Base-by-base conservation (phyloP, 2,797 vertebrate genomes). In the Cirrhinus mrigala region DNA sequence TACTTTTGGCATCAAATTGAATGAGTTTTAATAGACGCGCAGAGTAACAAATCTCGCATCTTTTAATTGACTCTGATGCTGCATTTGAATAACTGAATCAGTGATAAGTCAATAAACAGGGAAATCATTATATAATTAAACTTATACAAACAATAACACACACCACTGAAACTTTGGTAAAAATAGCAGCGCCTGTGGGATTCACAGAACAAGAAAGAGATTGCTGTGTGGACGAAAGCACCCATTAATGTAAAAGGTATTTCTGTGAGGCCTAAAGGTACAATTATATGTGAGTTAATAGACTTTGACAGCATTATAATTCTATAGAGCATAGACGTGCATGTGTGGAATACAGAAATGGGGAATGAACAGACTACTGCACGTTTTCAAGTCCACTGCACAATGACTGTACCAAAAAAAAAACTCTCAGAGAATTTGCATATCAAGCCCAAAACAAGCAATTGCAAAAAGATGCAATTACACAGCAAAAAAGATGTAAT, bases 231-330 rank as follows among this genome's bases (percentile, higher is more conserved):
- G 46, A 40, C 15, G 15, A 83, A 66, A 29, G 9, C 40, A 40
- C 18, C 46, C 22, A 83, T 83, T 76, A 64, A 83, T 66, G 60
- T 24, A 83, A 74, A 64, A 82, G 71, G 81, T 83, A 83, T 83
- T 83, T 75, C 33, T 52, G 69, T 62, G 71, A 54, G 29, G 81
- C 81, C 81, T 66, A 75, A 66, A 83, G 71, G 58, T 76, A 66
- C 46, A 83, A 76, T 83, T 83, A 83, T 48, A 76, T 16, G 15
- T 40, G 58, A 83, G 58, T 75, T 83, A 83, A 83, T 75, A 76
- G 81, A 83, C 81, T 82, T 82, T 82, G 70, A 82, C 81, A 82
- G 54, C 20, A 62, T 62, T 82, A 8, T 62, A 62, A 82, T 82
- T 74, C 70, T 74, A 74, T 74, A 82, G 81, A 50, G 81, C 81